A percentile compares a stretch with the other conserved stretches of the same genome.
phyloP scores from a whole-genome alignment of 2,113 vertebrate species.

The Ovis aries region ARS-UI_Ramb_v3.0 NC_056066.1:79880501-79881000 shows the following conservation, averaged over 20 bases:
- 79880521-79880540: background rate
- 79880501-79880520: background rate
- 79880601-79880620: background rate
- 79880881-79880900: background rate
- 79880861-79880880: background rate
- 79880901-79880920: background rate
- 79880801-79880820: background rate
- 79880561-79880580: background rate
- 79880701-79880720: background rate
- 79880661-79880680: background rate
- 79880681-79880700: background rate
- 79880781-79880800: background rate
- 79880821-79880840: background rate
- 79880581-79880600: background rate
- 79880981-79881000: background rate
- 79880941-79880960: no score
- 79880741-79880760: background rate
- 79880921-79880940: background rate
- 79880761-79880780: background rate
- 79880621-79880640: no score
- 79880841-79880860: background rate
- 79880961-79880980: background rate
- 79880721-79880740: background rate
- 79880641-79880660: background rate
- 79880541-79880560: background rate